A percentile compares a stretch with the other conserved stretches of the same genome.
phyloP scores from a whole-genome alignment of 2,113 vertebrate genomes.

The Cebidichthys violaceus region DNA sequence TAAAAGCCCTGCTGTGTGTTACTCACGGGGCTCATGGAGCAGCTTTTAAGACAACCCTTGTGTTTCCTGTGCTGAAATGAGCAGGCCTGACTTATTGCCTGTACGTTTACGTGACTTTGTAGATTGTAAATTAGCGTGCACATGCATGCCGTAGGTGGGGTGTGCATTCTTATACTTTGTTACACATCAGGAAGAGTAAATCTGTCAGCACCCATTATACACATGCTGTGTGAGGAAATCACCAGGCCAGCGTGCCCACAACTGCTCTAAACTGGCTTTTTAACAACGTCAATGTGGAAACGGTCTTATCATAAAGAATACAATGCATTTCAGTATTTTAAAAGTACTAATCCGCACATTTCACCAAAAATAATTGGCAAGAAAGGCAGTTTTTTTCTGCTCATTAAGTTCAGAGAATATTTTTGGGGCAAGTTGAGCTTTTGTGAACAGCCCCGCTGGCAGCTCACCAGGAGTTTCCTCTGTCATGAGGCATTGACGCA shows the following conservation, averaged over 20 bases:
- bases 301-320: background rate
- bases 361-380: background rate
- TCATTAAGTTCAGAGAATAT: background rate
- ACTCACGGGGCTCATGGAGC: conserved; percentile 43
- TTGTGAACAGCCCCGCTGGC: conserved; percentile 20
- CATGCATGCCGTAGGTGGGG: conserved; percentile 34
- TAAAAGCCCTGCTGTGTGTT: conserved; percentile 25
- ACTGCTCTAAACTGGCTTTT: background rate
- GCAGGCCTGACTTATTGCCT: conserved; percentile 35
- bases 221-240: conserved; percentile 56
- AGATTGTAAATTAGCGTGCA: background rate
- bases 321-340: background rate
- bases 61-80: conserved; percentile 69
- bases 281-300: conserved; percentile 20
- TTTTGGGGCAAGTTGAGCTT: conserved; percentile 19
- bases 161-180: conserved; percentile 41
- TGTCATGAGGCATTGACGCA: conserved; percentile 59
- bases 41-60: conserved; percentile 53
- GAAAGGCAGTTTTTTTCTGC: background rate
- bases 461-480: conserved; percentile 61
- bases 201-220: conserved; percentile 77
- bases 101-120: conserved; percentile 18
- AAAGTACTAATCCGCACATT: background rate
- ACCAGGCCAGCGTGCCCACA: conserved; percentile 11
- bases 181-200: conserved; percentile 67